phyloP scores from a whole-genome alignment of 2,113 vertebrate species.

The Callocephalon fimbriatum region DNA sequence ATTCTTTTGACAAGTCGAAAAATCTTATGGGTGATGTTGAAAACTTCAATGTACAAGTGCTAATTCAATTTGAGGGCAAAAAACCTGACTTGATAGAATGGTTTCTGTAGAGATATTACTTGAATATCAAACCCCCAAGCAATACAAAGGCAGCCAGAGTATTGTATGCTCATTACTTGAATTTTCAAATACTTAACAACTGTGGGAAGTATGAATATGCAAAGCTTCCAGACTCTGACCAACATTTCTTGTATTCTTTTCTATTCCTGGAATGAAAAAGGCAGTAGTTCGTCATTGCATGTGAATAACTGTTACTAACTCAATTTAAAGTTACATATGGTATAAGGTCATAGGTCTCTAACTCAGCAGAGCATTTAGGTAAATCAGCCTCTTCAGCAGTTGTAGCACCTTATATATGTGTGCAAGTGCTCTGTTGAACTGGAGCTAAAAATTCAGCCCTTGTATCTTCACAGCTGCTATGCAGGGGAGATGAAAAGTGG shows the following conservation, averaged over 20 bases:
- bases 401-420: not conserved
- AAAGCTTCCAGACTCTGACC: conserved; percentile 57
- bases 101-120: conserved; percentile 60
- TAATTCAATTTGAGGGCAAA: conserved; percentile 62
- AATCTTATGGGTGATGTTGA: conserved; percentile 79
- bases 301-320: not conserved
- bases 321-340: not conserved
- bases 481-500: not conserved
- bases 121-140: conserved; percentile 73
- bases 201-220: conserved; percentile 72
- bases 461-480: not conserved
- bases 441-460: not conserved
- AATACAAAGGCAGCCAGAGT: conserved; percentile 65
- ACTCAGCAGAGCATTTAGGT: not conserved
- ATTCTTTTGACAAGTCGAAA: conserved; percentile 78
- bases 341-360: conserved; percentile 1
- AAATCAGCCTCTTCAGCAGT: not conserved
- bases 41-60: conserved; percentile 74
- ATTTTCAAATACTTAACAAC: conserved; percentile 70
- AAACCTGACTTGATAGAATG: conserved; percentile 48
- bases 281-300: not conserved
- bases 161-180: conserved; percentile 69
- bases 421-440: not conserved
- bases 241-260: not conserved
- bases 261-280: conserved; percentile 13